Conservation (phyloP, 2,797 vertebrate genomes). For the Arremon aurantiirostris region DNA sequence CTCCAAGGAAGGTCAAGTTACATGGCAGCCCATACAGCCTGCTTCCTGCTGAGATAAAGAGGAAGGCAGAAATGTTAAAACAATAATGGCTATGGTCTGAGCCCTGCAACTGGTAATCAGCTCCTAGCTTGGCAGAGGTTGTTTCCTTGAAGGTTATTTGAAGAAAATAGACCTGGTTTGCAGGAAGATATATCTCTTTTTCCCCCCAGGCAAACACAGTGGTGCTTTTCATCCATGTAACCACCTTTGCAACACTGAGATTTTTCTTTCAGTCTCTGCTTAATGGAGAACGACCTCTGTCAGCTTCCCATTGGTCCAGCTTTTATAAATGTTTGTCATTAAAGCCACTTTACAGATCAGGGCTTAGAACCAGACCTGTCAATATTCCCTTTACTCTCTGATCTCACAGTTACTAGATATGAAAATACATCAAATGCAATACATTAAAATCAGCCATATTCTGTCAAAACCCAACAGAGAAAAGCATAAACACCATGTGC, state of each 20-base stretch:
- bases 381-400: background rate
- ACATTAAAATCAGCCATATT: background rate
- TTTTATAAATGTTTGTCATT: background rate
- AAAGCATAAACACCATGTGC: background rate
- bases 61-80: constrained; percentile 78
- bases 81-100: constrained; percentile 78
- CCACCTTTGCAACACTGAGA: constrained; percentile 27
- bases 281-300: background rate
- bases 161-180: constrained; percentile 76
- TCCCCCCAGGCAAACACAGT: constrained; percentile 17
- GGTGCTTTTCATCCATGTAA: constrained; percentile 40
- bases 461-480: background rate
- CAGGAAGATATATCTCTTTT: constrained; percentile 44
- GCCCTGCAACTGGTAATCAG: constrained; percentile 77
- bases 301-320: background rate
- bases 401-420: background rate
- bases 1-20: constrained; percentile 76
- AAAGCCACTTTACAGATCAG: background rate
- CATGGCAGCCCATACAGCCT: constrained; percentile 48
- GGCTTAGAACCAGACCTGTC: background rate
- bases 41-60: constrained; percentile 78
- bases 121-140: constrained; percentile 66
- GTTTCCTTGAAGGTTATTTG: constrained; percentile 77
- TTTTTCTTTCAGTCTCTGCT: constrained; percentile 2
- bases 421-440: background rate